Evolutionary conservation across 2,888 invertebrate genomes (phyloP).

Genomic region (Patella depressa): DNA sequence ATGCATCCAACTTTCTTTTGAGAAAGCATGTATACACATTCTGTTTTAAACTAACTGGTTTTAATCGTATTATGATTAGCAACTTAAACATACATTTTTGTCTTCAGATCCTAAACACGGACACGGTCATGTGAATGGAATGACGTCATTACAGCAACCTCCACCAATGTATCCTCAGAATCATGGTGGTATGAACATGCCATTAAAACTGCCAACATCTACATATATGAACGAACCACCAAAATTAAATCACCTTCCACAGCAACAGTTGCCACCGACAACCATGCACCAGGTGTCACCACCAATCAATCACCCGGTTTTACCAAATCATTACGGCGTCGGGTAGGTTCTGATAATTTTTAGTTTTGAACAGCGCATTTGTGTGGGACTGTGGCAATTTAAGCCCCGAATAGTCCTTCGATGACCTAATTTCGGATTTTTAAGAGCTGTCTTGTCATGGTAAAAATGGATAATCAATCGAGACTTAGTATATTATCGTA

Average conservation of each 20-base stretch:
- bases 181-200: constrained; percentile 36
- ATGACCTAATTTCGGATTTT: too few species aligned
- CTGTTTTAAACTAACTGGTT: too few species aligned
- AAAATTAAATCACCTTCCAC: constrained; percentile 56
- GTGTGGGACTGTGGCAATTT: too few species aligned
- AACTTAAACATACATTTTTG: not conserved
- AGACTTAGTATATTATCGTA: too few species aligned
- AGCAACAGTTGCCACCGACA: constrained; percentile 36
- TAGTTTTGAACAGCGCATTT: not conserved
- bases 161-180: constrained; percentile 45
- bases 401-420: too few species aligned
- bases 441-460: too few species aligned
- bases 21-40: too few species aligned
- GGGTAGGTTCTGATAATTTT: not conserved
- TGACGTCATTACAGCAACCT: constrained; percentile 47
- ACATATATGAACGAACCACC: constrained; percentile 58
- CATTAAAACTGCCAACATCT: constrained; percentile 39
- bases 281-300: constrained; percentile 44
- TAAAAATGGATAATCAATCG: too few species aligned
- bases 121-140: constrained; percentile 28
- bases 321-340: constrained; percentile 52
- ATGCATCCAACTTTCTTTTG: too few species aligned
- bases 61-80: too few species aligned
- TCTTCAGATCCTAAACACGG: constrained; percentile 60
- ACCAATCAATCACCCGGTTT: constrained; percentile 53